Evolutionary conservation across 2,888 invertebrate genomes (phyloP), one percentile per base, ranked within the genome.

Genomic region (Microplitis deprimator): DNA sequence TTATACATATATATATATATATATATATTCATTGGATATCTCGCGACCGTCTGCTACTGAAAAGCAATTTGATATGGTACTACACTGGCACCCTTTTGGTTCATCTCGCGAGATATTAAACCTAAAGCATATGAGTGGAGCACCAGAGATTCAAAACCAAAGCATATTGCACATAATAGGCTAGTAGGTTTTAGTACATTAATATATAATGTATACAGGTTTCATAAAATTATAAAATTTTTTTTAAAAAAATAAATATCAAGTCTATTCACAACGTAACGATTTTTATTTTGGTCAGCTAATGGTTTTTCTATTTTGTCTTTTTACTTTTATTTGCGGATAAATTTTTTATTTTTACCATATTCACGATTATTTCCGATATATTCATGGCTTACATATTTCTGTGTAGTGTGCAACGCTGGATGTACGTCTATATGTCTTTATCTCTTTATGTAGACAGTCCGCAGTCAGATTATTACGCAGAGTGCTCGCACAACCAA

Each of bases 21-120:
- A 50, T 13, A n/a, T 38, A 72, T 64, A 71, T 61, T 20, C 76
- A 83, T 84, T 84, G 84, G 84, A 86, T 86, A 85, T 84, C 81
- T 85, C 84, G 84, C 84, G 84, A 84, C 83, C 83, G 83, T 84
- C 82, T 84, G 82, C 83, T 79, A 65, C 68, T 59, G 81, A 61
- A 75, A 85, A 84, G 86, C 85, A 87, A 87, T 86, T 85, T 84
- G 87, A 87, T 86, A 83, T 80, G 81, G 78, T 83, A 62, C 73
- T 38, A 38, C 16, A 62, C 61, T 10, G 50, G 50, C 40, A 64
- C 73, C 41, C 38, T 72, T 61, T 39, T 20, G 16, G 60, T 38
- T 64, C 41, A 13, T 59, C 29, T 64, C 62, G 39, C 13, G 72
- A 64, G 29, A 64, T 16, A 17, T 64, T 38, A 61, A 20, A 71